Evolutionary conservation across 2,888 invertebrate genomes (phyloP).

Genomic region (Clusia tigrina): DNA sequence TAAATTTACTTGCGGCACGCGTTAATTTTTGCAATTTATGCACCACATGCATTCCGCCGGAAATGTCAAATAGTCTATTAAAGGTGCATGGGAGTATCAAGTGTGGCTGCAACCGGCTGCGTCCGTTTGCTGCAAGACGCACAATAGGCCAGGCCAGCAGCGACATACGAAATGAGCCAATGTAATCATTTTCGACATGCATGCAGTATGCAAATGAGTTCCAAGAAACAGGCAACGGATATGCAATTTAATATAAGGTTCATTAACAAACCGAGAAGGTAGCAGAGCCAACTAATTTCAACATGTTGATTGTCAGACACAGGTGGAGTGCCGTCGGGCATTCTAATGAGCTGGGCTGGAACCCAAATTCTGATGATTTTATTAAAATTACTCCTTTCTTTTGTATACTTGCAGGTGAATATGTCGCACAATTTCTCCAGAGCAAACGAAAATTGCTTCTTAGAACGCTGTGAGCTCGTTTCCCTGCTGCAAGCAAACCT

Average conservation of each 20-base stretch:
- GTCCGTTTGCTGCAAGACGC: too few relatives aligned
- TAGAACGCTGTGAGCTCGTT: background rate
- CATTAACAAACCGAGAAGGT: background rate
- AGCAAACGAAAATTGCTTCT: constrained; percentile 2
- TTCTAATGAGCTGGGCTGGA: background rate
- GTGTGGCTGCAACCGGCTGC: background rate
- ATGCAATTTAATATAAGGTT: background rate
- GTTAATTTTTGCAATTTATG: background rate
- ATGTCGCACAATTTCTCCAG: background rate
- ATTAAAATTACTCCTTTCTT: background rate
- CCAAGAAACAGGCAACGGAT: background rate
- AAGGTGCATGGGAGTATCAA: background rate
- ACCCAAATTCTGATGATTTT: background rate
- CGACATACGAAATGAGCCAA: background rate
- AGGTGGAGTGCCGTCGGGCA: background rate
- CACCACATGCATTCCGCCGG: constrained; percentile 5
- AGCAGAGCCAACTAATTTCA: background rate
- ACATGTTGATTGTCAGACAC: too few relatives aligned
- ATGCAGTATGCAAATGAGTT: background rate
- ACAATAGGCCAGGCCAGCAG: too few relatives aligned
- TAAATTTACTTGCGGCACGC: background rate
- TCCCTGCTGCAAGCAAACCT: background rate
- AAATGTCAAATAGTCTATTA: constrained; percentile 8
- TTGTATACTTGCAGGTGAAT: background rate
- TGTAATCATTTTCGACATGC: background rate